Conservation (phyloP, 2,113 vertebrate genomes). For the Pollachius pollachius region DNA sequence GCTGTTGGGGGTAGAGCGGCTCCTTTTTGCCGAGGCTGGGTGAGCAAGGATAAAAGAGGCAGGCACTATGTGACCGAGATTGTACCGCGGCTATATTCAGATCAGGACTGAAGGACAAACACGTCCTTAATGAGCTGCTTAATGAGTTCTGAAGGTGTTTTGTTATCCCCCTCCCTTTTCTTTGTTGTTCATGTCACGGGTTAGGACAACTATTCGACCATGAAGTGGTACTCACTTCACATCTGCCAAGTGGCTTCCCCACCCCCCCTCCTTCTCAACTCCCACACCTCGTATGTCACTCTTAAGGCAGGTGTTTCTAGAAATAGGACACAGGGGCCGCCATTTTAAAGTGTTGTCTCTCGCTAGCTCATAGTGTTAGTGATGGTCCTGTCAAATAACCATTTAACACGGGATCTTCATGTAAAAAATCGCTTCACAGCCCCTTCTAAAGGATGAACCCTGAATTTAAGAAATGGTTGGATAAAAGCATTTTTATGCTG, state of each 20-base stretch:
- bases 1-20: not conserved
- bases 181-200: not conserved
- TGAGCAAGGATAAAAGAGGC: too few species aligned
- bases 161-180: constrained; percentile 15
- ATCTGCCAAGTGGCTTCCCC: constrained; percentile 16
- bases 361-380: too few species aligned
- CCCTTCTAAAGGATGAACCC: too few species aligned
- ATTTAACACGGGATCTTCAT: too few species aligned
- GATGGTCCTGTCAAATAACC: too few species aligned
- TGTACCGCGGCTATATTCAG: constrained; percentile 46
- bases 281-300: not conserved
- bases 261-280: too few species aligned
- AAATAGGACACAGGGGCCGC: not conserved
- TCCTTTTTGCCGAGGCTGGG: constrained; percentile 27
- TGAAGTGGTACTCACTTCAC: constrained; percentile 24
- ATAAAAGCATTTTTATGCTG: too few species aligned
- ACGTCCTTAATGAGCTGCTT: constrained; percentile 64
- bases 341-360: too few species aligned
- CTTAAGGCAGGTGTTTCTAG: constrained; percentile 1
- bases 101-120: constrained; percentile 58
- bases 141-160: constrained; percentile 57
- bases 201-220: constrained; percentile 37
- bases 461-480: too few species aligned
- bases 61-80: constrained; percentile 3
- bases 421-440: too few species aligned